phyloP scores from a whole-genome alignment of 2,888 invertebrate species.

The Alentia gelatinosa region DNA sequence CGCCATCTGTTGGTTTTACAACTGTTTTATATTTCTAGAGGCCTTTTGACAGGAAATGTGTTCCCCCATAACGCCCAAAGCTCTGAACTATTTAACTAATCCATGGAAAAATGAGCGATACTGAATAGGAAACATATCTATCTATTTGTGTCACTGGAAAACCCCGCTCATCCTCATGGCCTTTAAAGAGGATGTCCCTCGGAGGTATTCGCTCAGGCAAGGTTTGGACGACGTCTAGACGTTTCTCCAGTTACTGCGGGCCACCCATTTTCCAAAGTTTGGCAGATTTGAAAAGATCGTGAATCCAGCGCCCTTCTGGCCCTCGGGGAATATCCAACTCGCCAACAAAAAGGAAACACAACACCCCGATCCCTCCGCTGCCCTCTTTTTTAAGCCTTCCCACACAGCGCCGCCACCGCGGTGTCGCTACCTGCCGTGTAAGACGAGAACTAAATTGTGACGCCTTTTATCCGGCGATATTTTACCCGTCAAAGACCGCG shows the following conservation, averaged over 20 bases:
- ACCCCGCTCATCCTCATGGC: no score
- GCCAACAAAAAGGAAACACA: background rate
- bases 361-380: background rate
- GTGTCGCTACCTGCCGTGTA: slow-evolving; percentile 19
- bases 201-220: background rate
- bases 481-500: slow-evolving; percentile 28
- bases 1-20: no score
- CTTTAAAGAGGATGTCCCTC: no score
- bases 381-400: background rate
- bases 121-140: no score
- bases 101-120: no score
- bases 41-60: no score
- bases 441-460: slow-evolving; percentile 36
- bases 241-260: background rate
- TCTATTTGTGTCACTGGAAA: no score
- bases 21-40: no score
- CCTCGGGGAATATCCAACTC: slow-evolving; percentile 18
- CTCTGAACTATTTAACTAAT: no score
- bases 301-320: background rate
- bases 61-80: no score
- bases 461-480: slow-evolving; percentile 25
- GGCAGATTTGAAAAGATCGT: background rate
- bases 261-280: background rate
- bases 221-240: background rate
- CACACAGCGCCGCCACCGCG: background rate